Conservation (phyloP, 2,888 invertebrate species). For the Hesperia comma region DNA sequence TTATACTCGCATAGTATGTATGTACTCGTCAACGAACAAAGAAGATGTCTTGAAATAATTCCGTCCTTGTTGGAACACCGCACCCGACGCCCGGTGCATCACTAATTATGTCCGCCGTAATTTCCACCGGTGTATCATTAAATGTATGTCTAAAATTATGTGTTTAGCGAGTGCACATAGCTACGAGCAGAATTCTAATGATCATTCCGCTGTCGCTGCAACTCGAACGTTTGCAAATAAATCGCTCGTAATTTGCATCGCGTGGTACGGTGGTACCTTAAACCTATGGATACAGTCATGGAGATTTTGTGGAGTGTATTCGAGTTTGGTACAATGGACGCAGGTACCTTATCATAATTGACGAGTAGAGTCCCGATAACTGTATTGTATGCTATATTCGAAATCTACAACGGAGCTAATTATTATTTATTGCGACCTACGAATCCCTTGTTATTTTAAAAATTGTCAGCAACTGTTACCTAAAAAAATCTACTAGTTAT, state of each 20-base stretch:
- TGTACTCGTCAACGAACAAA: conserved; percentile 25
- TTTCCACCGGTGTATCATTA: conserved; percentile 33
- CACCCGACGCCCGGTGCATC: conserved; percentile 26
- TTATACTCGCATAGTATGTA: too few species aligned
- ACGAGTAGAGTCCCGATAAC: too few species aligned
- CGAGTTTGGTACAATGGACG: background rate
- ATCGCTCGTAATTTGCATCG: conserved; percentile 33
- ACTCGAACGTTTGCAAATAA: conserved; percentile 29
- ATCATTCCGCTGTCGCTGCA: conserved; percentile 19
- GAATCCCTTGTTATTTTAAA: too few species aligned
- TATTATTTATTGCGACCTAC: too few species aligned
- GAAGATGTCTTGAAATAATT: conserved; percentile 21
- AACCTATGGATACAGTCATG: conserved; percentile 3
- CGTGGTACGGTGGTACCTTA: too few species aligned
- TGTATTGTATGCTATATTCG: too few species aligned
- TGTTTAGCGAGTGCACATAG: conserved; percentile 20
- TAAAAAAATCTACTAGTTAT: too few species aligned
- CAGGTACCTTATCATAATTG: too few species aligned
- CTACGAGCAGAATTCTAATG: conserved; percentile 30
- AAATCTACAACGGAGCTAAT: too few species aligned
- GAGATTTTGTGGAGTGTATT: conserved; percentile 16
- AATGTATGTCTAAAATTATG: conserved; percentile 31
- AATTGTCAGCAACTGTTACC: too few species aligned
- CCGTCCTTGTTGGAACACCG: conserved; percentile 25
- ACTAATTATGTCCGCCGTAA: conserved; percentile 35